These are phyloP conservation scores for Drosophila pseudoananassae DNA, from an alignment of 1,140 invertebrate genomes.

Conservation along the genomic window DNA sequence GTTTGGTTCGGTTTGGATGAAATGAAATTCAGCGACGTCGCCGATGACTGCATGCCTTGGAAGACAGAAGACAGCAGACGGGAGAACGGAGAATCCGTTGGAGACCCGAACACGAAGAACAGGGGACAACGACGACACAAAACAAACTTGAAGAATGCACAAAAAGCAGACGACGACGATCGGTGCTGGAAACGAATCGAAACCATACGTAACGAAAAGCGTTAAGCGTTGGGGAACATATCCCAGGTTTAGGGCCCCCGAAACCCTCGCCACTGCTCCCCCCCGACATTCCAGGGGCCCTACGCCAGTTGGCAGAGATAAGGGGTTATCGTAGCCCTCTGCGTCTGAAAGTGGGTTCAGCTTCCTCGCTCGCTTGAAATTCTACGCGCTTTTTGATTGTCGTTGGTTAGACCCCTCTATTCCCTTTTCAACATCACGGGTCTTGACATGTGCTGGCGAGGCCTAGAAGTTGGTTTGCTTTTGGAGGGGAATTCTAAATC, in stretches of 20 bases:
- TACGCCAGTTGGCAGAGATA: conserved; percentile 44
- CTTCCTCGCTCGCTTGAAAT: conserved; percentile 38
- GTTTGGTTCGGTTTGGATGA: conserved; percentile 43
- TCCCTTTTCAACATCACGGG: conserved; percentile 17
- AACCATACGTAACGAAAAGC: conserved; percentile 40
- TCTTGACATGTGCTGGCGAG: conserved; percentile 34
- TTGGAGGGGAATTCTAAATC: conserved; percentile 4
- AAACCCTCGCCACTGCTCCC: background rate
- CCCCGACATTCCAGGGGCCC: conserved; percentile 53
- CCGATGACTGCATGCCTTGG: conserved; percentile 76
- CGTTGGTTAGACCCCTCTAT: background rate
- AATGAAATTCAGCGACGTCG: conserved; percentile 57
- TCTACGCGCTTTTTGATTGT: conserved; percentile 25
- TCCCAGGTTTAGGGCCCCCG: conserved; percentile 14
- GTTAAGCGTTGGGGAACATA: conserved; percentile 50
- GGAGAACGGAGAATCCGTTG: conserved; percentile 30
- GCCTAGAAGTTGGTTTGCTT: conserved; percentile 11
- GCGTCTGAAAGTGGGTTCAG: conserved; percentile 22
- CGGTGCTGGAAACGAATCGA: conserved; percentile 49
- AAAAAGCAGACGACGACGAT: conserved; percentile 70
- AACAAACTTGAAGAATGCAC: conserved; percentile 77
- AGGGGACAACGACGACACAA: conserved; percentile 41
- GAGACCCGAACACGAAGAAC: conserved; percentile 16
- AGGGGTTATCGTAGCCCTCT: conserved; percentile 58
- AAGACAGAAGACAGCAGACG: conserved; percentile 49